phyloP scores from a whole-genome alignment of 2,888 invertebrate species.

The Mimachlamys varia region DNA sequence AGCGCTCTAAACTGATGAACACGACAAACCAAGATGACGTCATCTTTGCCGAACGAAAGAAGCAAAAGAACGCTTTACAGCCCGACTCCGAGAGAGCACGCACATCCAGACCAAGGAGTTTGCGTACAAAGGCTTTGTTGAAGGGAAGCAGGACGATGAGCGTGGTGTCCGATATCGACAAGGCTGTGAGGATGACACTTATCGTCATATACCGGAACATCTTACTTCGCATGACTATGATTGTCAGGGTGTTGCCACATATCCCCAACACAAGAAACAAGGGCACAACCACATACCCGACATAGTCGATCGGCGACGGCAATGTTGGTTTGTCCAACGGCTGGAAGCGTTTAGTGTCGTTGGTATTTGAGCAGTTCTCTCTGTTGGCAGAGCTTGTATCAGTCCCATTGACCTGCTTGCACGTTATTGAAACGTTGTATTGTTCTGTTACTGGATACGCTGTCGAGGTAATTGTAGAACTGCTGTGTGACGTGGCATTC shows the following conservation, averaged over 20 bases:
- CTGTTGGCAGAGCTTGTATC: too few species aligned
- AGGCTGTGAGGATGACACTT: constrained; percentile 53
- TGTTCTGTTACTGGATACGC: too few species aligned
- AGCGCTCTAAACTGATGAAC: constrained; percentile 55
- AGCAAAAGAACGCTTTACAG: constrained; percentile 56
- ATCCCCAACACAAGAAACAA: constrained; percentile 51
- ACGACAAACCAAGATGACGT: constrained; percentile 59
- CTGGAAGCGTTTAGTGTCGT: too few species aligned
- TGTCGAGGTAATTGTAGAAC: too few species aligned
- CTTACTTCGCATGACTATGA: constrained; percentile 52
- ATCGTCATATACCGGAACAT: constrained; percentile 47
- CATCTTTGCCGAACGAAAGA: constrained; percentile 56
- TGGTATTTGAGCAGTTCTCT: too few species aligned
- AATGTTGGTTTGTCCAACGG: too few species aligned
- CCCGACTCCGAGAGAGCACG: constrained; percentile 50
- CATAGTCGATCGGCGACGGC: background rate
- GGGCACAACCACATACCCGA: constrained; percentile 46
- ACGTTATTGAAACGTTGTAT: too few species aligned
- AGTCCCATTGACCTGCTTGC: too few species aligned
- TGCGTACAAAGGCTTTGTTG: constrained; percentile 54
- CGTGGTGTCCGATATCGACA: constrained; percentile 55
- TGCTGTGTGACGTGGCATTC: too few species aligned
- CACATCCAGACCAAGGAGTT: constrained; percentile 50
- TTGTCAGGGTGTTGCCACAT: constrained; percentile 53
- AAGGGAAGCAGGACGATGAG: constrained; percentile 51